Evolutionary conservation across 2,888 invertebrate species (phyloP).

Genomic region (Pyrgus malvae): DNA sequence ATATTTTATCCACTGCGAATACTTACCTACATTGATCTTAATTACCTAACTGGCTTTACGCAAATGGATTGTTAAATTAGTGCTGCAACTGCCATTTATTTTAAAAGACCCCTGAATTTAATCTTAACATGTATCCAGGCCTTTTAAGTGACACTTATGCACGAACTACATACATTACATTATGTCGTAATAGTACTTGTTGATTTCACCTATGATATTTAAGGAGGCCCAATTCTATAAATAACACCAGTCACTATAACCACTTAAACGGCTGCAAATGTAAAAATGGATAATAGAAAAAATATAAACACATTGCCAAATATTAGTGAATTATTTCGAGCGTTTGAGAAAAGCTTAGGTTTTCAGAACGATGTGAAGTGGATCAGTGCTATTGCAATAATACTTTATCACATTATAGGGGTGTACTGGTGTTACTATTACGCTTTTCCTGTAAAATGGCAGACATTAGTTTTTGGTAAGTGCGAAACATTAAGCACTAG

Average conservation of each 20-base stretch:
- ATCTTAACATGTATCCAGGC: constrained; percentile 6
- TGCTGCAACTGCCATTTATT: too few relatives aligned
- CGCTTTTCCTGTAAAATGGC: constrained; percentile 70
- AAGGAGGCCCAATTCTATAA: background rate
- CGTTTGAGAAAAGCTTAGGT: constrained; percentile 62
- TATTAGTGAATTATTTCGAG: constrained; percentile 54
- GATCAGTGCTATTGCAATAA: constrained; percentile 58
- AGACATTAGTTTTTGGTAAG: constrained; percentile 66
- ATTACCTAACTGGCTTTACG: too few relatives aligned
- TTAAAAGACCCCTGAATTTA: constrained; percentile 5
- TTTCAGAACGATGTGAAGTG: constrained; percentile 75
- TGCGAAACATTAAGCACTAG: constrained; percentile 27
- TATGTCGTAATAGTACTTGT: background rate
- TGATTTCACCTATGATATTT: constrained; percentile 11
- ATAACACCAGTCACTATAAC: background rate
- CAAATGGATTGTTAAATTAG: too few relatives aligned
- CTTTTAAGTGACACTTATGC: background rate
- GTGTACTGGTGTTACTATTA: constrained; percentile 68
- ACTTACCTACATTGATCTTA: too few relatives aligned
- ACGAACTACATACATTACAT: background rate
- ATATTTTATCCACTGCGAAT: too few relatives aligned
- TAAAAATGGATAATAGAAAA: constrained; percentile 42
- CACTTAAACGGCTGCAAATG: background rate
- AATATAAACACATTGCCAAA: constrained; percentile 39
- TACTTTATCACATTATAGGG: constrained; percentile 61